Evolutionary conservation across 2,797 vertebrate genomes (phyloP).

Genomic region (Enteromius argenteus): DNA sequence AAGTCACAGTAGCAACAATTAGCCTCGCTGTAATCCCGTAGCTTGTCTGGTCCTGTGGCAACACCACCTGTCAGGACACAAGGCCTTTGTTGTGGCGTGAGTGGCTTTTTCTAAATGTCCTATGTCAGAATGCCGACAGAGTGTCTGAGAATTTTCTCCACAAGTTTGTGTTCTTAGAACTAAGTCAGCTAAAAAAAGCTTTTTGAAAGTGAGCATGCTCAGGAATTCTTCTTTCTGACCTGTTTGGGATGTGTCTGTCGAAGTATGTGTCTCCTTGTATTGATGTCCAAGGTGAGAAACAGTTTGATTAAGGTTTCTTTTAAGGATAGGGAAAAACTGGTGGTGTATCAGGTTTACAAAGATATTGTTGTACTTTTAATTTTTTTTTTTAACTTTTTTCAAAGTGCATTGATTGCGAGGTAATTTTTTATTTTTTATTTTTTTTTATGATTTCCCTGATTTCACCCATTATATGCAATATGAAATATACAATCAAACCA

Average conservation of each 20-base stretch:
- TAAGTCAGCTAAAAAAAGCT: neutral
- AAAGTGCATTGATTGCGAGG: neutral
- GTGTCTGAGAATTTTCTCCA: neutral
- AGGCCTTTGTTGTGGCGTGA: conserved; percentile 29
- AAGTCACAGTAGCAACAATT: conserved; percentile 42
- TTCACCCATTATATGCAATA: neutral
- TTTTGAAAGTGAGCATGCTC: neutral
- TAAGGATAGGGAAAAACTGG: neutral
- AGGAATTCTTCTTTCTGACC: neutral
- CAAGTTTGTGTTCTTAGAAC: conserved; percentile 16
- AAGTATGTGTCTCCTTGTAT: neutral
- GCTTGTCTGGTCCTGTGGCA: conserved; percentile 44
- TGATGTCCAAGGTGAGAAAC: neutral
- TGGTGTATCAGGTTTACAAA: neutral
- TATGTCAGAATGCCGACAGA: neutral
- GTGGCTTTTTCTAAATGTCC: conserved; percentile 41
- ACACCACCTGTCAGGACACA: conserved; percentile 41
- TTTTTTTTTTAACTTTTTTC: no score
- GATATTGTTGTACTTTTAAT: neutral
- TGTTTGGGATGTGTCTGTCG: neutral
- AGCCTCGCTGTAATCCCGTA: conserved; percentile 51
- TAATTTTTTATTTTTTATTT: no score
- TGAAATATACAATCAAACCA: neutral
- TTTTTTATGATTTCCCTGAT: neutral
- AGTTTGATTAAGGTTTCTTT: neutral